Evolutionary conservation across 2,888 invertebrate genomes (phyloP).

Genomic region (Drosophila villosipedis): DNA sequence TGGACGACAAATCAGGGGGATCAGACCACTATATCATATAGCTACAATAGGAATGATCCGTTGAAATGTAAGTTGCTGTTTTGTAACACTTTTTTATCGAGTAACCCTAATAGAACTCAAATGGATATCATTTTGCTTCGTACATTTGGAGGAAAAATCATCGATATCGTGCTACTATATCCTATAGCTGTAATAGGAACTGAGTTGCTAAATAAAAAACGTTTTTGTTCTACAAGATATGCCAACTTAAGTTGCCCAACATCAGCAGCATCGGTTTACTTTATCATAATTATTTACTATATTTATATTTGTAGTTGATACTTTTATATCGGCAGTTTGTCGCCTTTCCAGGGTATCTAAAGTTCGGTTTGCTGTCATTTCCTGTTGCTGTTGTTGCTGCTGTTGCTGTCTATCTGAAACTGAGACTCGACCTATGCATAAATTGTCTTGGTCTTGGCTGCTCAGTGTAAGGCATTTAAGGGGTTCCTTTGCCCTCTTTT

Average conservation of each 20-base stretch:
- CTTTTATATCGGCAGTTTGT: neutral
- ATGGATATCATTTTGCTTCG: neutral
- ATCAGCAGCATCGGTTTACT: fast-evolving
- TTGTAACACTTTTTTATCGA: neutral
- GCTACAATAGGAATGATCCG: fast-evolving
- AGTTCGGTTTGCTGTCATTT: neutral
- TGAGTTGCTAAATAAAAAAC: neutral
- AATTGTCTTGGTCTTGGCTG: slow-evolving; percentile 55
- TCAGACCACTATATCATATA: too few species aligned
- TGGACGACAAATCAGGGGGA: neutral
- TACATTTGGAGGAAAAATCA: neutral
- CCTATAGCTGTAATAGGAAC: neutral
- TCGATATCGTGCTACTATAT: neutral
- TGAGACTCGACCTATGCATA: slow-evolving; percentile 68
- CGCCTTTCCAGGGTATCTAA: neutral
- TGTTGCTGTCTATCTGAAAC: slow-evolving; percentile 38
- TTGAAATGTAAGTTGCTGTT: neutral
- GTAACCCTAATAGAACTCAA: neutral
- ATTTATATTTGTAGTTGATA: neutral
- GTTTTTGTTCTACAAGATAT: neutral
- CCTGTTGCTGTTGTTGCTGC: slow-evolving; percentile 5
- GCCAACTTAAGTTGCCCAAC: neutral
- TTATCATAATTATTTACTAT: neutral
- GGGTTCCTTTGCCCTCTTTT: slow-evolving; percentile 46
- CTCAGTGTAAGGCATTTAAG: slow-evolving; percentile 37